Conservation (phyloP, 2,113 vertebrate genomes). For the Gymnorhina tibicen region DNA sequence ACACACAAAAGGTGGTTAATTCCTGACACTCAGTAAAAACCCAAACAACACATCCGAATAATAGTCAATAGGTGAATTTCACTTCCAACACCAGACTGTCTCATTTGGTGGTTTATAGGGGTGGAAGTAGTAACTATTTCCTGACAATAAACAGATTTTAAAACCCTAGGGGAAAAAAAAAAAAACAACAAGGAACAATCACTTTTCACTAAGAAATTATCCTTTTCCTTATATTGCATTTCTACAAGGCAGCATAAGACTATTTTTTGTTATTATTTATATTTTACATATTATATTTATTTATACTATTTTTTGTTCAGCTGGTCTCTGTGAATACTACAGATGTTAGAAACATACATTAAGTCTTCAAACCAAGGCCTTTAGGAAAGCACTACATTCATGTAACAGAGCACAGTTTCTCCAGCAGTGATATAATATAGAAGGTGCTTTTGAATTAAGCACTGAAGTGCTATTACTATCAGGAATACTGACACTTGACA, state of each 20-base stretch:
- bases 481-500: not conserved
- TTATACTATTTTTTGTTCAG: not conserved
- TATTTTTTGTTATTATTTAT: no score
- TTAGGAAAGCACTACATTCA: not conserved
- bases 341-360: not conserved
- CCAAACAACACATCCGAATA: not conserved
- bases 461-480: not conserved
- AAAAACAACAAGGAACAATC: not conserved
- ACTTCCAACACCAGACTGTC: not conserved
- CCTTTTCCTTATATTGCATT: not conserved
- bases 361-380: not conserved
- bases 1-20: not conserved
- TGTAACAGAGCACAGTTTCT: not conserved
- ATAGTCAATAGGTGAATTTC: not conserved
- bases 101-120: not conserved
- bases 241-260: not conserved
- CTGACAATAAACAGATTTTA: not conserved
- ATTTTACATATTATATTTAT: no score
- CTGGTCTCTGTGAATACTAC: not conserved
- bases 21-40: not conserved
- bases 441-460: not conserved
- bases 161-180: not conserved
- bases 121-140: not conserved
- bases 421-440: not conserved
- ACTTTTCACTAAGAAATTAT: not conserved